These are phyloP conservation scores for Willowsia nigromaculata DNA, from an alignment of 2,888 invertebrate species.

Conservation along the genomic window DNA sequence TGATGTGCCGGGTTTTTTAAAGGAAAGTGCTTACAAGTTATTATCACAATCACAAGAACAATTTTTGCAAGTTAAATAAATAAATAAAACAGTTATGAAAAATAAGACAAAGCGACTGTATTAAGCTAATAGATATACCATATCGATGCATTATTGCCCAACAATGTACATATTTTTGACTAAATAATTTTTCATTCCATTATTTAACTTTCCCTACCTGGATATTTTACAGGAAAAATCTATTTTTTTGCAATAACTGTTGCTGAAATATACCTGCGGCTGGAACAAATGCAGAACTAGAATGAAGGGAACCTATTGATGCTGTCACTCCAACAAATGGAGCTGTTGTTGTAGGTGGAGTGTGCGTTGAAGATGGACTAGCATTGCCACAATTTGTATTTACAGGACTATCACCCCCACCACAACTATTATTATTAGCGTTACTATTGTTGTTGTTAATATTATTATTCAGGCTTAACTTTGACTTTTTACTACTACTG, in stretches of 20 bases:
- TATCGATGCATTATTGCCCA: background rate
- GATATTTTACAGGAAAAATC: slow-evolving; percentile 57
- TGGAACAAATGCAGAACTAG: slow-evolving; percentile 70
- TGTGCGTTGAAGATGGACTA: background rate
- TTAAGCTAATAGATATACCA: background rate
- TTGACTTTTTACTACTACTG: slow-evolving; percentile 53
- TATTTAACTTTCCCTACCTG: background rate
- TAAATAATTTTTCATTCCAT: background rate
- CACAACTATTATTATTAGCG: slow-evolving; percentile 11
- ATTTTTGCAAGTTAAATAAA: background rate
- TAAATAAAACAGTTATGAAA: background rate
- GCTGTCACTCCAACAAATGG: background rate
- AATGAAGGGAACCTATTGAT: slow-evolving; percentile 58
- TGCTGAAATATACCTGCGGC: slow-evolving; percentile 67
- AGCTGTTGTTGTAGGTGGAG: background rate
- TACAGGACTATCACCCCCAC: slow-evolving; percentile 31
- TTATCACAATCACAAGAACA: slow-evolving; percentile 21
- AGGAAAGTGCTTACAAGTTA: background rate
- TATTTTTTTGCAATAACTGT: slow-evolving; percentile 68
- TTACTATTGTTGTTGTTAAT: slow-evolving; percentile 60
- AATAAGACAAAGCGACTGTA: background rate
- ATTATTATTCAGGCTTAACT: slow-evolving; percentile 33
- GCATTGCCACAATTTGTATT: background rate
- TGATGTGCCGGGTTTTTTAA: no score
- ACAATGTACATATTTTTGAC: background rate